Evolutionary conservation across 1,140 invertebrate genomes (phyloP).

Genomic region (Papilio machaon): DNA sequence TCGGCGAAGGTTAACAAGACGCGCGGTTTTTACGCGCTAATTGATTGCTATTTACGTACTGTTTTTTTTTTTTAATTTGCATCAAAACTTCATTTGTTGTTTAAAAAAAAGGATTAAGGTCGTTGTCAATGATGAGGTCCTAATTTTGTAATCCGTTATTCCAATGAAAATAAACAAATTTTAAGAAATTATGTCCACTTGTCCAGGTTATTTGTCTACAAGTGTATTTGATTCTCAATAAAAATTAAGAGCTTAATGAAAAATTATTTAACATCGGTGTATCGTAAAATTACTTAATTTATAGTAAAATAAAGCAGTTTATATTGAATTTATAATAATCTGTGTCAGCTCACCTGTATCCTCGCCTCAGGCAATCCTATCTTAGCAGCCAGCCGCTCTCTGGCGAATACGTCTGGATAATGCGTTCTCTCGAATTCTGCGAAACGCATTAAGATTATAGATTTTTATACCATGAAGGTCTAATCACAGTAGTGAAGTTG

Average conservation of each 20-base stretch:
- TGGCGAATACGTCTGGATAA: slow-evolving; percentile 97
- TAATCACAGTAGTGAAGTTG: too few species aligned
- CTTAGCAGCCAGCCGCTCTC: slow-evolving; percentile 97
- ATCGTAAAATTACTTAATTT: background rate
- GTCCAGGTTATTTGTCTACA: too few species aligned
- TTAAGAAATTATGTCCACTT: too few species aligned
- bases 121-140: background rate
- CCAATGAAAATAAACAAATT: too few species aligned
- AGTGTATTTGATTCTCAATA: too few species aligned
- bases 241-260: too few species aligned
- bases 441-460: slow-evolving; percentile 45
- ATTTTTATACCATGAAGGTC: too few species aligned
- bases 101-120: background rate
- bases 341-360: slow-evolving; percentile 90
- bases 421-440: slow-evolving; percentile 83
- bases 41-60: background rate
- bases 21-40: slow-evolving; percentile 57
- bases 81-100: background rate
- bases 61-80: background rate
- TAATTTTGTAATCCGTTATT: background rate
- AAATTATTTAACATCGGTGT: background rate
- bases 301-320: background rate
- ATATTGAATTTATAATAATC: background rate
- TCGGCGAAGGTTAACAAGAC: slow-evolving; percentile 72
- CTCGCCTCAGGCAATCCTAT: slow-evolving; percentile 98